A percentile compares a stretch with the other conserved stretches of the same genome.
Conservation (phyloP, 2,797 vertebrate species). For the Limosa lapponica region DNA sequence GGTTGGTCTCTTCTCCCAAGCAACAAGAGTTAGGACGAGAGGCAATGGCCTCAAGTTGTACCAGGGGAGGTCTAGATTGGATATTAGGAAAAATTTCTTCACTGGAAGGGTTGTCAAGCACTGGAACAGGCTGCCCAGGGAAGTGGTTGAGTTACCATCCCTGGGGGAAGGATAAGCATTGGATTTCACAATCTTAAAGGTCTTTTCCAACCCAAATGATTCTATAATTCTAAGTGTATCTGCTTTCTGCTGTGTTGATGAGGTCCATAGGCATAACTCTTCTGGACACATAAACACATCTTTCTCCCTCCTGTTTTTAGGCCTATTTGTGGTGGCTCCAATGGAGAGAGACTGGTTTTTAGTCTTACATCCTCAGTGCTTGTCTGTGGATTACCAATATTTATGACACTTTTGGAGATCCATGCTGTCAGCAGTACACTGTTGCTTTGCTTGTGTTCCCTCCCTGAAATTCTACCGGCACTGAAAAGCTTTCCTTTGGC, state of each 20-base stretch:
- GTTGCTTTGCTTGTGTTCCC: not conserved
- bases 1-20: no score
- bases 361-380: not conserved
- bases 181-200: not conserved
- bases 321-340: not conserved
- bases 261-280: not conserved
- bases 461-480: not conserved
- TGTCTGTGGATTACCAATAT: not conserved
- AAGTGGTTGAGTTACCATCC: not conserved
- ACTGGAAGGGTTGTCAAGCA: not conserved
- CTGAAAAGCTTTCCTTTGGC: conserved; percentile 9
- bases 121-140: not conserved
- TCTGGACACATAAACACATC: not conserved
- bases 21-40: no score
- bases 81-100: not conserved
- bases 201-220: not conserved
- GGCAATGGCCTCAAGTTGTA: no score
- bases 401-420: not conserved
- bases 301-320: not conserved
- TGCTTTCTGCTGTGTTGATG: not conserved
- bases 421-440: not conserved
- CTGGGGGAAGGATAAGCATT: not conserved
- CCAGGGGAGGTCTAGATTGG: no score
- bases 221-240: not conserved
- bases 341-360: not conserved